These are phyloP conservation scores for Netelia inedita DNA, from an alignment of 2,888 invertebrate genomes.

Conservation along the genomic window DNA sequence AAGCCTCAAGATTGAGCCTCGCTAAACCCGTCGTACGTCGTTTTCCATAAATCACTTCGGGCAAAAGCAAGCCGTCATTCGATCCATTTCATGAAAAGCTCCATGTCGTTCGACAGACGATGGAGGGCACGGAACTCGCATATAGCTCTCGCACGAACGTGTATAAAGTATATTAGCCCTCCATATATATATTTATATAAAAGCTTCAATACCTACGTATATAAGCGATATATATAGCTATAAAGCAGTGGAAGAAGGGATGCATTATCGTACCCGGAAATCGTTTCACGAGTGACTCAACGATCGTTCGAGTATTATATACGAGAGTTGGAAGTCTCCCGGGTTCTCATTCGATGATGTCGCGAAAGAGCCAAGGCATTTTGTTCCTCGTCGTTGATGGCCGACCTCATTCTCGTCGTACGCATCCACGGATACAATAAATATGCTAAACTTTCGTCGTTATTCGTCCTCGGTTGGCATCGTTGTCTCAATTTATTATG, in stretches of 20 bases:
- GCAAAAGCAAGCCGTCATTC: slow-evolving; percentile 50
- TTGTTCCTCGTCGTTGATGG: slow-evolving; percentile 22
- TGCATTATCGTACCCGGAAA: slow-evolving; percentile 43
- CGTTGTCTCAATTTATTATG: too few relatives aligned
- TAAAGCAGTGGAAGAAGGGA: slow-evolving; percentile 1
- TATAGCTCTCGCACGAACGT: not conserved
- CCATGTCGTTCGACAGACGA: slow-evolving; percentile 20
- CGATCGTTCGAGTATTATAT: slow-evolving; percentile 29
- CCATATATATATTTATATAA: not conserved
- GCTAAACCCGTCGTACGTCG: slow-evolving; percentile 18
- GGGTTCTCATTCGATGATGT: slow-evolving; percentile 6
- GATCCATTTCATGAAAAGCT: slow-evolving; percentile 43
- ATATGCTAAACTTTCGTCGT: too few relatives aligned
- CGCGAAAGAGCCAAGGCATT: slow-evolving; percentile 16
- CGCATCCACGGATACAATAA: too few relatives aligned
- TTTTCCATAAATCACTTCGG: slow-evolving; percentile 49
- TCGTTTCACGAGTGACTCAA: slow-evolving; percentile 50
- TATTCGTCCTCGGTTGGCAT: too few relatives aligned
- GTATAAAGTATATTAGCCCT: not conserved
- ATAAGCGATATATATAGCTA: not conserved
- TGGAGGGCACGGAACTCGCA: slow-evolving; percentile 1
- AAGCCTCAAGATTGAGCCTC: slow-evolving; percentile 22
- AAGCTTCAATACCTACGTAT: not conserved
- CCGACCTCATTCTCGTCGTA: not conserved
- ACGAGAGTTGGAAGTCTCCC: slow-evolving; percentile 11